These are phyloP conservation scores for Etheostoma cragini DNA, from an alignment of 2,113 vertebrate genomes.

Conservation along the genomic window DNA sequence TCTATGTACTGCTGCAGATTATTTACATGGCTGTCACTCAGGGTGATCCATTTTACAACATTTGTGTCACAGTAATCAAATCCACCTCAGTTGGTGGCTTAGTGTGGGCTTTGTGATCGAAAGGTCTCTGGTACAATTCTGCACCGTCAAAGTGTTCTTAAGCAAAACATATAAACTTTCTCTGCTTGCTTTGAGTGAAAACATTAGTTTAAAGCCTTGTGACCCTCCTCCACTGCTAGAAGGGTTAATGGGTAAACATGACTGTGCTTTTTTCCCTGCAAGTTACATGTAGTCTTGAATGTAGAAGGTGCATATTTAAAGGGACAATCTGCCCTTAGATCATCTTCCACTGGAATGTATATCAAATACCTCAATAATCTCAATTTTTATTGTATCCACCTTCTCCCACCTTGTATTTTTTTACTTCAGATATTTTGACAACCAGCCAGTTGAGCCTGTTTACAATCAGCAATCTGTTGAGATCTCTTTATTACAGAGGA, in stretches of 20 bases:
- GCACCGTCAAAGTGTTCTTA: neutral
- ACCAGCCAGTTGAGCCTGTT: neutral
- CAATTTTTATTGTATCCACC: too few relatives aligned
- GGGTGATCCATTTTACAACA: constrained; percentile 8
- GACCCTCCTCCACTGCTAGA: neutral
- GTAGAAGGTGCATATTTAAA: too few relatives aligned
- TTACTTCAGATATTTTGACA: neutral
- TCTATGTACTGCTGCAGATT: constrained; percentile 14
- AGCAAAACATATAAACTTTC: neutral
- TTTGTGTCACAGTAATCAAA: constrained; percentile 9
- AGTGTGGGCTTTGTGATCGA: neutral
- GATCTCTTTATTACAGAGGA: neutral
- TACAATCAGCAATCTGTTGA: neutral
- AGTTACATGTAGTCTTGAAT: neutral
- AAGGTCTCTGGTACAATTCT: neutral
- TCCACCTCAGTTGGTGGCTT: neutral
- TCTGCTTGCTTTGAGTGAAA: constrained; percentile 2
- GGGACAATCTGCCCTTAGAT: neutral
- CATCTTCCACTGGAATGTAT: neutral
- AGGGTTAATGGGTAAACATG: neutral
- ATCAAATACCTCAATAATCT: neutral
- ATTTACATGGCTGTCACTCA: constrained; percentile 11
- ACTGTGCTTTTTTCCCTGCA: neutral
- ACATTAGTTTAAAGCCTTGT: neutral
- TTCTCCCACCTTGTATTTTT: too few relatives aligned